A percentile compares a stretch with the other conserved stretches of the same genome.
Evolutionary conservation across 2,888 invertebrate genomes (phyloP).

Genomic region (Noctua pronuba): DNA sequence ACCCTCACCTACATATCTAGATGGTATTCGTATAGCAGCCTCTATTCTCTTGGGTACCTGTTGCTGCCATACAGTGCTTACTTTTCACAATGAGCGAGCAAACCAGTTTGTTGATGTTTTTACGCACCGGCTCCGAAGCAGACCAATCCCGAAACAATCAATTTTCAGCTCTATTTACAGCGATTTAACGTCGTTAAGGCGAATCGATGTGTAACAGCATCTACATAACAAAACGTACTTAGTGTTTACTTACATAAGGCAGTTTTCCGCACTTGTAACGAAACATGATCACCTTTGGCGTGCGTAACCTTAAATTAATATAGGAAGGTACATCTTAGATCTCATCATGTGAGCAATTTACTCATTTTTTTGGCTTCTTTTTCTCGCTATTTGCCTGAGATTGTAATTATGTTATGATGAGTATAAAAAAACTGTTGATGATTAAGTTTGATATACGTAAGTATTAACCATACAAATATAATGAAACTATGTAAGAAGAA

Average conservation of each 20-base stretch:
- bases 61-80: conserved; percentile 64
- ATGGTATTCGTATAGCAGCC: conserved; percentile 31
- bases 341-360: conserved; percentile 28
- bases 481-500: not conserved
- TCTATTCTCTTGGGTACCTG: conserved; percentile 54
- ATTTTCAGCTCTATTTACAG: conserved; percentile 60
- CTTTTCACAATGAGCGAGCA: conserved; percentile 72
- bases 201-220: conserved; percentile 25
- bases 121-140: conserved; percentile 57
- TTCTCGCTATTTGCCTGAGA: not conserved
- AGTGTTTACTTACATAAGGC: conserved; percentile 45
- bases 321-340: conserved; percentile 21
- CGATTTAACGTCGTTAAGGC: conserved; percentile 37
- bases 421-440: conserved; percentile 1
- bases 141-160: conserved; percentile 36
- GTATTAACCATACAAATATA: not conserved
- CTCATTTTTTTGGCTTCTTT: conserved; percentile 19
- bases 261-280: conserved; percentile 59
- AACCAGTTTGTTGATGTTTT: conserved; percentile 81
- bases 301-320: conserved; percentile 27
- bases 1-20: conserved; percentile 39
- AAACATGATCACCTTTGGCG: conserved; percentile 51
- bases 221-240: conserved; percentile 52
- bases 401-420: conserved; percentile 20
- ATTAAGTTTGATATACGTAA: not conserved